Evolutionary conservation across 2,113 vertebrate species (phyloP), one percentile per base, ranked within the genome.

Genomic region (Marmota flaviventris): DNA sequence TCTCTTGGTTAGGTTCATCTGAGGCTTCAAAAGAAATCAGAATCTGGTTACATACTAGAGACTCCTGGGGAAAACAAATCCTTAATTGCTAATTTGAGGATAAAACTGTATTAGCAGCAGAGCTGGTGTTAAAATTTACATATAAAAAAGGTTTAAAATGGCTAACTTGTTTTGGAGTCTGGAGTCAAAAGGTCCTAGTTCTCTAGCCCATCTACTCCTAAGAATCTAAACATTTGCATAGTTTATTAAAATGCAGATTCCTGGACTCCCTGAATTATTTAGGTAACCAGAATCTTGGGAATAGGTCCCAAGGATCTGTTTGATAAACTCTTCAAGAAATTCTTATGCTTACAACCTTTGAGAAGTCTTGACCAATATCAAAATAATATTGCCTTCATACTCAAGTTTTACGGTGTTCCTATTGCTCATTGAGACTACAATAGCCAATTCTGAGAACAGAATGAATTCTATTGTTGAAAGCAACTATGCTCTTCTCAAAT

Each of bases 181-280:
- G 9, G 51, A 96, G n/a, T 77, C 32, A 85, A 93, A 96, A 95
- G 51, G 83, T 45, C 51, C 17, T 56, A 25, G 85, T 37, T 93
- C 73, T 85, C 73, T 89, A 22, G 61, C 13, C 14, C 29, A 39
- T 18, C 24, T 65, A 56, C 29, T 78, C 25, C 78, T 42, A 83
- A 91, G 69, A 51, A n/a, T 85, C 53, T 8, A 85, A 84, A 69
- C n/a, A 85, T 25, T 63, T 39, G 56, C 18, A 73, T 0, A 75
- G 73, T 22, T 65, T 76, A 85, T 84, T 96, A 81, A 94, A 92
- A 92, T 92, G 87, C 37, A 93, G 92, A 96, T 94, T 10, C 22
- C 11, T 69, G 34, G 51, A 37, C 11, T n/a, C 34, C 7, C 17
- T 4, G 17, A 12, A n/a, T n/a, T 51, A 87, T 92, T 97, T 95